Evolutionary conservation across 2,797 vertebrate genomes (phyloP).

Genomic region (Numenius phaeopus): DNA sequence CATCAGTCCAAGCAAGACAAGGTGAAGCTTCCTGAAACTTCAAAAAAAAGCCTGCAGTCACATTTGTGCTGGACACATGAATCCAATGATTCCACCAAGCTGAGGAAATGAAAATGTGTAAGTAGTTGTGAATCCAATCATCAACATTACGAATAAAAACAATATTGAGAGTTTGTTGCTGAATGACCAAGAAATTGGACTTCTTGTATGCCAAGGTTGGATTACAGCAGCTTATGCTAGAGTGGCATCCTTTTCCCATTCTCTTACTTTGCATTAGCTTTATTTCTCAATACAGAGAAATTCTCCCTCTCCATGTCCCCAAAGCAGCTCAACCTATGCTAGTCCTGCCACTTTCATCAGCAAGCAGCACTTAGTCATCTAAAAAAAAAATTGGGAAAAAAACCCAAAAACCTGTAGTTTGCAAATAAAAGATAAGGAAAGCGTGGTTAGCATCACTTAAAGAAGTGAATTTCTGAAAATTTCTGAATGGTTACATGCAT

Average conservation of each 20-base stretch:
- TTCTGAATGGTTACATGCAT: not conserved
- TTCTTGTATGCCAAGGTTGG: not conserved
- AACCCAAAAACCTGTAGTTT: not conserved
- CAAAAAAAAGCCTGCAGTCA: not conserved
- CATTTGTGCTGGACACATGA: not conserved
- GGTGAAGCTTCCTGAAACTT: not conserved
- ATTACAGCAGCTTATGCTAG: too few species aligned
- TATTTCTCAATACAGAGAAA: rapidly evolving
- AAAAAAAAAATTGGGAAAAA: not conserved
- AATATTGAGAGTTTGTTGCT: not conserved
- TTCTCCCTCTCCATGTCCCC: not conserved
- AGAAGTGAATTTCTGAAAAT: not conserved
- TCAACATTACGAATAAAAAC: not conserved
- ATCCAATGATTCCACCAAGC: not conserved
- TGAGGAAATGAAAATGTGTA: not conserved
- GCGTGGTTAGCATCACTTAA: not conserved
- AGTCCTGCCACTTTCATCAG: not conserved
- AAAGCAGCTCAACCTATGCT: not conserved
- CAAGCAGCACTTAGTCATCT: not conserved
- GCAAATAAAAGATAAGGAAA: not conserved
- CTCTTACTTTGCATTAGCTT: not conserved
- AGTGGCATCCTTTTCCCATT: not conserved
- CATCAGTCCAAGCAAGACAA: not conserved
- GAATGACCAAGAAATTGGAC: not conserved
- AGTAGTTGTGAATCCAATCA: not conserved